phyloP scores from a whole-genome alignment of 2,888 invertebrate genomes.

The Eucera pruinosa region DNA sequence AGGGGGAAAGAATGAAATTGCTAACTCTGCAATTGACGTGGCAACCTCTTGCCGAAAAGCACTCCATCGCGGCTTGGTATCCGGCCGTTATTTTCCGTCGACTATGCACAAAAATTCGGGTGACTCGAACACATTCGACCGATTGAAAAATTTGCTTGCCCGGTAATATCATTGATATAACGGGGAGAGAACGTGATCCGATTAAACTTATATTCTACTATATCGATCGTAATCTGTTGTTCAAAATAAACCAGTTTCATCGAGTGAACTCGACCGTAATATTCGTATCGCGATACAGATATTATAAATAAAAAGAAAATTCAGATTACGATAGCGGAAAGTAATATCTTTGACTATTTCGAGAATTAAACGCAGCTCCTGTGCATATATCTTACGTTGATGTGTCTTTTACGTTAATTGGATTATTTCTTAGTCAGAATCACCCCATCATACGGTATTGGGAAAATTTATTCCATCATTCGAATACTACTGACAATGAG shows the following conservation, averaged over 20 bases:
- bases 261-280: not conserved
- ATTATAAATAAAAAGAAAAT: conserved; percentile 12
- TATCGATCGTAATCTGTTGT: not conserved
- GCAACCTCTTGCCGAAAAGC: conserved; percentile 15
- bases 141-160: conserved; percentile 18
- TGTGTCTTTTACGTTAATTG: too few relatives aligned
- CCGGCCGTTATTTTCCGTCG: conserved; percentile 28
- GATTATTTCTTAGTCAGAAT: too few relatives aligned
- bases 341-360: not conserved
- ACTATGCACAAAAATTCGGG: conserved; percentile 35
- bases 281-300: not conserved
- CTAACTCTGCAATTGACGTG: conserved; percentile 24
- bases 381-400: too few relatives aligned
- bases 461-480: too few relatives aligned
- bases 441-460: too few relatives aligned
- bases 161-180: not conserved
- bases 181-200: conserved; percentile 9
- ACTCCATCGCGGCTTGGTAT: conserved; percentile 6
- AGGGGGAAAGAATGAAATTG: conserved; percentile 9
- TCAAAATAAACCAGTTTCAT: conserved; percentile 16
- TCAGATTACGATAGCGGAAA: too few relatives aligned
- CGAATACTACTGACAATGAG: too few relatives aligned
- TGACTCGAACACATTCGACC: not conserved
- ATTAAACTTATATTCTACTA: conserved; percentile 22
- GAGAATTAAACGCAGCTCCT: not conserved